Percentiles rank a stretch among this genome's conserved stretches.
phyloP scores from a whole-genome alignment of 2,888 invertebrate genomes.

The Timema podura region DNA sequence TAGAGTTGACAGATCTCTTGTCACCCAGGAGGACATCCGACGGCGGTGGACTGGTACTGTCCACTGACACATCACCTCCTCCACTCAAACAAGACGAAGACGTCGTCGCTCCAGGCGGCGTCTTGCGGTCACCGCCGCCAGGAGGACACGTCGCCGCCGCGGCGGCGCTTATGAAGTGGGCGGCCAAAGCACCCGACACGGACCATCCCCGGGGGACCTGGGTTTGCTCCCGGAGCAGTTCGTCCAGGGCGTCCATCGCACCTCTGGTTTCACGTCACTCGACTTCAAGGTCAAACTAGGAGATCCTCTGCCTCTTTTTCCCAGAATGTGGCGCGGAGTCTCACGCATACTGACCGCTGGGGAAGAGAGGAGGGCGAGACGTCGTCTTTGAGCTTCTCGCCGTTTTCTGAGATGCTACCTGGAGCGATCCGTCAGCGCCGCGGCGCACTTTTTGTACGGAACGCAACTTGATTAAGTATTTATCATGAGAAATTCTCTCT shows the following conservation, averaged over 20 bases:
- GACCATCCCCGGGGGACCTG: slow-evolving; percentile 31
- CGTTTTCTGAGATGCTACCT: no score
- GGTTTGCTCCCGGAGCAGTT: slow-evolving; percentile 43
- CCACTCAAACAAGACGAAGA: slow-evolving; percentile 40
- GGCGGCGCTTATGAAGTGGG: slow-evolving; percentile 40
- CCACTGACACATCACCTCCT: slow-evolving; percentile 41
- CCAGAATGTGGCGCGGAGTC: no score
- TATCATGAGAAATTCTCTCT: no score
- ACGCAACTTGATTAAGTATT: no score
- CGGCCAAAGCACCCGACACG: slow-evolving; percentile 16
- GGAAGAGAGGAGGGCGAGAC: no score
- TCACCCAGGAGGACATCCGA: slow-evolving; percentile 29
- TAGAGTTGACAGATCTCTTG: slow-evolving; percentile 54
- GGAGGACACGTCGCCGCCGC: slow-evolving; percentile 49
- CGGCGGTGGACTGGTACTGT: slow-evolving; percentile 43
- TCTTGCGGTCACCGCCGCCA: slow-evolving; percentile 38
- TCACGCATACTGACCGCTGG: no score
- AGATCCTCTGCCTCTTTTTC: no score
- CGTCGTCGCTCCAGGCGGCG: slow-evolving; percentile 33
- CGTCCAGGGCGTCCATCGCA: slow-evolving; percentile 48
- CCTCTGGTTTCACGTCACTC: background rate
- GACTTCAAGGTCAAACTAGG: no score
- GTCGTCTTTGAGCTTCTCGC: no score
- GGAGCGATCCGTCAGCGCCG: no score
- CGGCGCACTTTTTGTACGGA: no score